Base-by-base conservation (phyloP, 2,113 vertebrate species). In the Otus sunia region DNA sequence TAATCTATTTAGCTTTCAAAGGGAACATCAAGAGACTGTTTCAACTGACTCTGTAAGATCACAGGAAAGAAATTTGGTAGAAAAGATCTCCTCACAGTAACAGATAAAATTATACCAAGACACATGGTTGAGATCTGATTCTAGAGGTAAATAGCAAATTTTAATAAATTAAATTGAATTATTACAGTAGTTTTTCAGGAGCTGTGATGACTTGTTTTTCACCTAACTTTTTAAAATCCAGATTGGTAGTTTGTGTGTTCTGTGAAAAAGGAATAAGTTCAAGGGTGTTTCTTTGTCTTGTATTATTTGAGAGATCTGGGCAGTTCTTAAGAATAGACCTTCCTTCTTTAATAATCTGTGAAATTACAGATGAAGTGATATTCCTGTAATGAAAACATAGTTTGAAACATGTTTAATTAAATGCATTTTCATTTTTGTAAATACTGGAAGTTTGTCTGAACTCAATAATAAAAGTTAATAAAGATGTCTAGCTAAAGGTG, bases 1-100 rank as follows among this genome's bases (percentile, higher is more conserved):
- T 90, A 85, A 94, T 94, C 88, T 69, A 37, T 73, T 94, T 94
- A 94, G 66, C 66, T 88, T 96, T 96, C 81, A 91, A 85, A 94
- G 62, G 62, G 53, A 96, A 69, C 66, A 79, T 86, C 53, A 82
- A 72, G 62, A 82, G 43, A 53, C 58, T 73, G 11, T 76, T 93
- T 50, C 53, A 93, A 82, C 39, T 47, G 62, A 88, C 66, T 73
- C 52, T 50, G 12, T 71, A 94, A 69, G 52, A 82, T 68, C 53
- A 64, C 2, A 5, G 49, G 30, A 68, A 89, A 88, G 14, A 81
- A 84, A 85, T 75, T 73, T 66, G 27, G 43, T 86, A 50, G 49
- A 68, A 94, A 88, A 68, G 23, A 34, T 16, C 18, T 72, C 64
- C 32, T 67, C 37, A 79, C 10, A 56, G 37, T 72, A 79, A 73